Evolutionary conservation across 1,140 invertebrate genomes (phyloP).

Genomic region (Drosophila kurseongensis): DNA sequence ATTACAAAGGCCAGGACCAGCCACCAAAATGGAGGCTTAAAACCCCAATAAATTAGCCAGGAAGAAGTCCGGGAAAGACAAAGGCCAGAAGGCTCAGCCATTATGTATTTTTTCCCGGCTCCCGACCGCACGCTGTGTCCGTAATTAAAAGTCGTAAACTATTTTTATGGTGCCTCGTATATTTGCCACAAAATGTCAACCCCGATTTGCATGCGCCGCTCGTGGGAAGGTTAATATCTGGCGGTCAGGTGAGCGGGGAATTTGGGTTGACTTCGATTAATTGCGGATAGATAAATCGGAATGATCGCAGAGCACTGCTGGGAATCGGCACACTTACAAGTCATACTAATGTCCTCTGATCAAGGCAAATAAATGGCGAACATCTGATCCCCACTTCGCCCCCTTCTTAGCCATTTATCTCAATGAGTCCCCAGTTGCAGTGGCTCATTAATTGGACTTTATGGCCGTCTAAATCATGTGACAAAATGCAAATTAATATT

Average conservation of each 20-base stretch:
- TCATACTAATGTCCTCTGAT: not conserved
- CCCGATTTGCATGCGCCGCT: slow-evolving; percentile 70
- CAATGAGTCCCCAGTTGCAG: slow-evolving; percentile 43
- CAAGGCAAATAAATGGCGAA: not conserved
- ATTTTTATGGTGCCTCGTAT: slow-evolving; percentile 75
- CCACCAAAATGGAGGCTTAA: slow-evolving; percentile 73
- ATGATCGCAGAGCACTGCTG: slow-evolving; percentile 14
- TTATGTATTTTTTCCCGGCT: slow-evolving; percentile 31
- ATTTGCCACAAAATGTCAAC: slow-evolving; percentile 78
- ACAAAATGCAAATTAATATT: slow-evolving; percentile 78
- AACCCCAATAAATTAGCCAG: slow-evolving; percentile 69
- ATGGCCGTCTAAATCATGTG: slow-evolving; percentile 67
- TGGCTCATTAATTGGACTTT: slow-evolving; percentile 67
- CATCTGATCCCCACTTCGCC: not conserved
- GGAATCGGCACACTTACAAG: slow-evolving; percentile 15
- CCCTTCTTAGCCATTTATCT: slow-evolving; percentile 31
- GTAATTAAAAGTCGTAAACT: slow-evolving; percentile 81
- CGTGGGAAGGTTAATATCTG: slow-evolving; percentile 55
- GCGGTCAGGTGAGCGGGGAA: slow-evolving; percentile 48
- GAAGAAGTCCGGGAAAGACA: slow-evolving; percentile 20
- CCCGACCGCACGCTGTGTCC: slow-evolving; percentile 66
- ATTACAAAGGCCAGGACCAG: slow-evolving; percentile 60
- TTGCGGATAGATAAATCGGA: slow-evolving; percentile 48
- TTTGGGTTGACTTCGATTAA: slow-evolving; percentile 30
- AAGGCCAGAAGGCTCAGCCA: slow-evolving; percentile 65